Evolutionary conservation across 2,797 vertebrate genomes (phyloP).

Genomic region (Tarsius wallacei): DNA sequence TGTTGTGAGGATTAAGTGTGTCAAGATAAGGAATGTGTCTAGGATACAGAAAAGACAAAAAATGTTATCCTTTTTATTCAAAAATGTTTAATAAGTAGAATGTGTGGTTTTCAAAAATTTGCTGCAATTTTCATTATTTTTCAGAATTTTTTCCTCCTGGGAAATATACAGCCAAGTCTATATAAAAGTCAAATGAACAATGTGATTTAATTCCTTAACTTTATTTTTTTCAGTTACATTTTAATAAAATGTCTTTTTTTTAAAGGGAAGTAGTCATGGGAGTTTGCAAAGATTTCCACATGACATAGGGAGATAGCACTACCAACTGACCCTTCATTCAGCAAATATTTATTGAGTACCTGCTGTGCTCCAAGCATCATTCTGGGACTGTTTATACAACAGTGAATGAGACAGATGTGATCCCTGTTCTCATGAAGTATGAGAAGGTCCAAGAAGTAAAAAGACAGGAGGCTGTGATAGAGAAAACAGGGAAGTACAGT

Average conservation of each 20-base stretch:
- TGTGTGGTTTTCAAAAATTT: constrained; percentile 33
- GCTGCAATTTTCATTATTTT: constrained; percentile 36
- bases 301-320: neutral
- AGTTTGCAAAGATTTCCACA: neutral
- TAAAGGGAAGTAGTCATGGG: neutral
- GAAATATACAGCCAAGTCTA: neutral
- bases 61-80: neutral
- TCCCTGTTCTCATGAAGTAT: neutral
- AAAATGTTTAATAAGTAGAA: neutral
- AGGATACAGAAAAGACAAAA: neutral
- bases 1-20: neutral
- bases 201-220: constrained; percentile 38
- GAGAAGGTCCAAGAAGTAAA: neutral
- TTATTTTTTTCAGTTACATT: neutral
- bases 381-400: neutral
- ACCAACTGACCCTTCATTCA: neutral
- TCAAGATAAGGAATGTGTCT: neutral
- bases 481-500: neutral
- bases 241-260: neutral
- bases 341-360: neutral
- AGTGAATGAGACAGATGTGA: neutral
- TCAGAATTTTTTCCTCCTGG: constrained; percentile 20
- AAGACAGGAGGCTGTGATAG: neutral
- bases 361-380: neutral
- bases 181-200: neutral